phyloP scores from a whole-genome alignment of 2,113 vertebrate species.

The Holacanthus passer region DNA sequence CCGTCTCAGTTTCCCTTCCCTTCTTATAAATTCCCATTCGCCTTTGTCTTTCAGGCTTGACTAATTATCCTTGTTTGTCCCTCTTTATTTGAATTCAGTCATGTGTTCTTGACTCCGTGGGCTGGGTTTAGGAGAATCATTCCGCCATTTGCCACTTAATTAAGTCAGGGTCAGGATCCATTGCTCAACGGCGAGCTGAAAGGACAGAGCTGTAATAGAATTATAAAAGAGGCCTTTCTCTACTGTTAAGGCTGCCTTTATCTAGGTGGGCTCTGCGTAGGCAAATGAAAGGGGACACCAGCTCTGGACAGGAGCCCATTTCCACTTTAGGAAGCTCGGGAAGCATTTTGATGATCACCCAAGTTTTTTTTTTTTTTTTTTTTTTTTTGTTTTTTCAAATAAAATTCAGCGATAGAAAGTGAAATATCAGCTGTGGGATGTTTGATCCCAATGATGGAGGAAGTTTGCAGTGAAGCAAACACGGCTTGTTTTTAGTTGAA shows the following conservation, averaged over 20 bases:
- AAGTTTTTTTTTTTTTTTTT: too few species aligned
- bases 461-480: constrained; percentile 27
- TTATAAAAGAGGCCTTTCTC: constrained; percentile 79
- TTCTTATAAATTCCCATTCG: constrained; percentile 81
- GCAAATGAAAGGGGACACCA: constrained; percentile 77
- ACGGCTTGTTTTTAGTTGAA: constrained; percentile 35
- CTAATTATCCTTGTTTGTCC: constrained; percentile 89
- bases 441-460: constrained; percentile 10
- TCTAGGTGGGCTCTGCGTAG: constrained; percentile 56
- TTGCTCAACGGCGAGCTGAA: constrained; percentile 76
- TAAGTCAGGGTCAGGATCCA: constrained; percentile 85
- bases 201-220: constrained; percentile 77
- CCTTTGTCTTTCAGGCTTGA: constrained; percentile 85
- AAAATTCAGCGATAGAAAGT: constrained; percentile 27
- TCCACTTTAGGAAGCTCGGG: constrained; percentile 51
- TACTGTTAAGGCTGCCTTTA: constrained; percentile 72
- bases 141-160: constrained; percentile 87
- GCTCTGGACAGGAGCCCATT: constrained; percentile 65
- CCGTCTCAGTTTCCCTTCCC: constrained; percentile 72
- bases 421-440: constrained; percentile 37
- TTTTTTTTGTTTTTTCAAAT: too few species aligned
- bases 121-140: constrained; percentile 84
- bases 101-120: constrained; percentile 86
- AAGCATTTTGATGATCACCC: constrained; percentile 64
- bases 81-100: constrained; percentile 86